These are phyloP conservation scores for Maconellicoccus hirsutus DNA, from an alignment of 1,140 invertebrate species.

Conservation along the genomic window DNA sequence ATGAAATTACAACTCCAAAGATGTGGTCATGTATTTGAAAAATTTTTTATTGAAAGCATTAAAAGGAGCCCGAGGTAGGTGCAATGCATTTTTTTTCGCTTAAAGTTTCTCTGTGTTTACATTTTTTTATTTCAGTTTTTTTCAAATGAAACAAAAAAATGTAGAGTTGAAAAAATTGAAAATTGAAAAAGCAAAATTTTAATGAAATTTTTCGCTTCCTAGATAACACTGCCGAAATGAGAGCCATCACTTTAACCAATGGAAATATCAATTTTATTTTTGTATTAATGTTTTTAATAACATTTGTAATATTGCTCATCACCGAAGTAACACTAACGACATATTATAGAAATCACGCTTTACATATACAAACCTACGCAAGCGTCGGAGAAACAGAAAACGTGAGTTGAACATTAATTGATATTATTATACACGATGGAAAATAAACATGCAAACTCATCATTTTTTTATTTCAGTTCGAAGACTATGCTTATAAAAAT, in stretches of 20 bases:
- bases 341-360: not conserved
- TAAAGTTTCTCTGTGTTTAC: no score
- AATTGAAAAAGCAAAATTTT: no score
- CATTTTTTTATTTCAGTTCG: not conserved
- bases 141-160: no score
- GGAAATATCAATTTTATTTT: slow-evolving; percentile 3
- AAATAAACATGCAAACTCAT: no score
- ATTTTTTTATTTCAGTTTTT: no score
- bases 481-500: not conserved
- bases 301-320: not conserved
- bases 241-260: not conserved
- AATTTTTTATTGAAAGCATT: not conserved
- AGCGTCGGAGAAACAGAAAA: not conserved
- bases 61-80: not conserved
- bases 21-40: not conserved
- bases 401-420: not conserved
- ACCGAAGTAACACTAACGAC: not conserved
- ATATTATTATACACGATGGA: no score
- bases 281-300: not conserved
- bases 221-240: slow-evolving; percentile 7
- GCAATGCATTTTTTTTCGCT: not conserved
- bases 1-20: not conserved
- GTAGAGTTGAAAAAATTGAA: no score
- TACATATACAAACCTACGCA: not conserved
- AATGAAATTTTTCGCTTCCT: not conserved